phyloP scores from a whole-genome alignment of 1,140 invertebrate genomes.

The Drosophila subobscura region DNA sequence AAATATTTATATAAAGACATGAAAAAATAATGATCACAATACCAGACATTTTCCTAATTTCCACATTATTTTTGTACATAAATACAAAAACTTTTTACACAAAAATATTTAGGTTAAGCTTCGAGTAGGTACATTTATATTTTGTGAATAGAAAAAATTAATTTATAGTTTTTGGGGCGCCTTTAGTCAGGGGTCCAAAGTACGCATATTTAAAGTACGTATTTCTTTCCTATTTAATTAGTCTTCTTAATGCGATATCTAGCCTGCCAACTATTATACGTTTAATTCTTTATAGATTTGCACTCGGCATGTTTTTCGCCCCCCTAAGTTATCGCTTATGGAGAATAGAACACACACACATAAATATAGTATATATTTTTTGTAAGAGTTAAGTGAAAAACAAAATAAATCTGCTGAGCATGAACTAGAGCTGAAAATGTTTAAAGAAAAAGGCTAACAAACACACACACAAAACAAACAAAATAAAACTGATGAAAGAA shows the following conservation, averaged over 20 bases:
- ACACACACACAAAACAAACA: constrained; percentile 37
- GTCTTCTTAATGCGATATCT: constrained; percentile 67
- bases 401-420: constrained; percentile 64
- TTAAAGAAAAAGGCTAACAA: constrained; percentile 46
- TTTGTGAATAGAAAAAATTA: constrained; percentile 46
- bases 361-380: constrained; percentile 46
- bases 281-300: constrained; percentile 10
- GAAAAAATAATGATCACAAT: constrained; percentile 1
- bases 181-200: constrained; percentile 15
- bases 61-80: constrained; percentile 68
- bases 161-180: neutral
- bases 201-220: constrained; percentile 26
- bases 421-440: constrained; percentile 70
- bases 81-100: constrained; percentile 27
- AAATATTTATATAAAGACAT: constrained; percentile 32
- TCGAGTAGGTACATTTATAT: constrained; percentile 16
- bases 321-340: no score
- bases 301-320: neutral
- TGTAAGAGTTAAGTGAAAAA: constrained; percentile 51
- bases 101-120: constrained; percentile 28
- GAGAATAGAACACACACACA: constrained; percentile 1
- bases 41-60: constrained; percentile 2
- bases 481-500: constrained; percentile 43
- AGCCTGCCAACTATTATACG: constrained; percentile 66
- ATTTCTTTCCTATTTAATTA: constrained; percentile 62